Evolutionary conservation across 1,140 invertebrate species (phyloP).

Genomic region (Chrysomallon squamiferum): DNA sequence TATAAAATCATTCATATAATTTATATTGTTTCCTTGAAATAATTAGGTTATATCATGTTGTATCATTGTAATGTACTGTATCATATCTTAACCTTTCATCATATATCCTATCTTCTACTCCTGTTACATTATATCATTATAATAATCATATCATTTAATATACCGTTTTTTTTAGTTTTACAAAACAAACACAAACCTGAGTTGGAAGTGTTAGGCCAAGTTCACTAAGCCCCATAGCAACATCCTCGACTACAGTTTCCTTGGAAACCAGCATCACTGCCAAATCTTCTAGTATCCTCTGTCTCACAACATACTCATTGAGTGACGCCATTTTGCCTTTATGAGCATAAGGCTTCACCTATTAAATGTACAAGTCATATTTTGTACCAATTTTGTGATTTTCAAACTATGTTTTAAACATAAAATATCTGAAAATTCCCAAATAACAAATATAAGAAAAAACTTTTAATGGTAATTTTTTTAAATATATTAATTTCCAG

Average conservation of each 20-base stretch:
- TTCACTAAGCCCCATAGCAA: conserved; percentile 9
- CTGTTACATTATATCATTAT: no score
- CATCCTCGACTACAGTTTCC: conserved; percentile 16
- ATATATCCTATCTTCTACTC: no score
- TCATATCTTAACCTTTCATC: no score
- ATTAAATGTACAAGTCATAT: no score
- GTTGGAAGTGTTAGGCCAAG: conserved; percentile 10
- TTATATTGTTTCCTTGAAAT: no score
- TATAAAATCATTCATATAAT: no score
- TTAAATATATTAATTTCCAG: no score
- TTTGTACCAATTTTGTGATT: not conserved
- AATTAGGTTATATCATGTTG: no score
- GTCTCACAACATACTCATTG: conserved; percentile 28
- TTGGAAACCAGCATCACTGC: conserved; percentile 22
- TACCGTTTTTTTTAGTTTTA: no score
- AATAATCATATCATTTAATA: no score
- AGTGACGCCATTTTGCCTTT: conserved; percentile 15
- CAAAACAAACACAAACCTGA: not conserved
- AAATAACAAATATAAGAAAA: not conserved
- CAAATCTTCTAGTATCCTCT: conserved; percentile 28
- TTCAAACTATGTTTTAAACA: not conserved
- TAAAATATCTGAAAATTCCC: not conserved
- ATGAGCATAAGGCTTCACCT: conserved; percentile 13
- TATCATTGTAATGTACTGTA: no score
- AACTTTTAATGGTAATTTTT: no score